Base-by-base conservation (phyloP, 2,888 invertebrate species). In the Andricus quercusramuli region DNA sequence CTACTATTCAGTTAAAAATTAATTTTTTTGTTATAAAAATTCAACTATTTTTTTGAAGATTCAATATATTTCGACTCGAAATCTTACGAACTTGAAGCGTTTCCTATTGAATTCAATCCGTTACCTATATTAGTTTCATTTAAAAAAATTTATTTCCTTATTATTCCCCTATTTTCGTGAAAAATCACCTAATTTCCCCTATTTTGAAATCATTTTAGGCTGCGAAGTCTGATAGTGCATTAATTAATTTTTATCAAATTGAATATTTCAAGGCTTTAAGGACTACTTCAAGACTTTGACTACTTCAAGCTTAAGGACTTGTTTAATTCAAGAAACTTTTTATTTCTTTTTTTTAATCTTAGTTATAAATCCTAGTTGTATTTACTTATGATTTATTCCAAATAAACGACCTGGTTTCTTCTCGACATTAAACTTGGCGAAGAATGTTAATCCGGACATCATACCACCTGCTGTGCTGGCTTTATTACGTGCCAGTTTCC, bases 401-500 rank as follows among this genome's bases (percentile, higher is more conserved):
- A 74, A 74, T 74, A 74, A 74, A 74, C 70, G 29, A 74, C 51
- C 29, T 74, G 32, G 56, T 51, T 74, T 74, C 70, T 20, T 56
- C 56, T 74, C 51, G 56, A 74, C 32, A 74, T 74, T 74, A 51
- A 74, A 74, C 70, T 74, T 74, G 32, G 56, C 51, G 51, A 74
- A 74, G 70, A 51, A 74, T 74, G 47, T 74, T 32, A 74, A 74
- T 74, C 56, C 70, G 56, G 70, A 74, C 70, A 74, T 74, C 51
- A 74, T 56, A 56, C 70, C 70, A 74, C 70, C 56, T 74, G 70
- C 70, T 74, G 56, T 74, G 56, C 20, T 51, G 51, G 70, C 70
- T 74, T 74, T 74, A 74, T 74, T 74, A 74, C 70, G 51, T 74
- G 32, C 29, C 32, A 56, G 70, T 74, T 74, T 74, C 70, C 70